Conservation (phyloP, 2,797 vertebrate species). For the Hydrophis major region DNA sequence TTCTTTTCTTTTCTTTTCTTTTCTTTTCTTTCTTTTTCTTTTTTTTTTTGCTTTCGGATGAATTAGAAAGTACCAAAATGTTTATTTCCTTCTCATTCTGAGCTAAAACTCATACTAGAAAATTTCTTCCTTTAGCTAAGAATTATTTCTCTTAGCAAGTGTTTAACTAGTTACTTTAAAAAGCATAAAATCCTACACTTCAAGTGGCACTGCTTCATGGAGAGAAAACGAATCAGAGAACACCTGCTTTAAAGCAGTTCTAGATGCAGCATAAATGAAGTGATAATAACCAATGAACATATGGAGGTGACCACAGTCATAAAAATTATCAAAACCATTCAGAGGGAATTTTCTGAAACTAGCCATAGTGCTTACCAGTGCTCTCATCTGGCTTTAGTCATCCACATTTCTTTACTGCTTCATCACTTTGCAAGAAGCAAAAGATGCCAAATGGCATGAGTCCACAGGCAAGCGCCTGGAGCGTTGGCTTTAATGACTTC, state of each 20-base stretch:
- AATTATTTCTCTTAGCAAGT: not conserved
- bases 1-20: too few relatives aligned
- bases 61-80: not conserved
- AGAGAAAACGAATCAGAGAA: conserved; percentile 24
- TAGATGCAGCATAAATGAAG: not conserved
- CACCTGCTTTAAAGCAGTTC: not conserved
- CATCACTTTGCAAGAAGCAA: not conserved
- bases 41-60: not conserved
- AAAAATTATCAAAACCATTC: not conserved
- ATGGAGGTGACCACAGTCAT: not conserved
- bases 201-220: not conserved
- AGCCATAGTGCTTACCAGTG: not conserved
- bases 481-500: not conserved
- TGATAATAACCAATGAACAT: not conserved
- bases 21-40: too few relatives aligned
- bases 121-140: not conserved
- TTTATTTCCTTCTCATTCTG: not conserved
- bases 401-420: not conserved
- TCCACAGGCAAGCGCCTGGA: not conserved
- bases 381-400: not conserved
- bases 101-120: not conserved
- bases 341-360: not conserved
- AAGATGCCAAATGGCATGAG: not conserved
- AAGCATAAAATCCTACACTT: not conserved
- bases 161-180: not conserved